Percentiles rank a stretch among this genome's conserved stretches.
These are phyloP conservation scores for Troides helena DNA, from an alignment of 2,888 invertebrate genomes.

Conservation along the genomic window DNA sequence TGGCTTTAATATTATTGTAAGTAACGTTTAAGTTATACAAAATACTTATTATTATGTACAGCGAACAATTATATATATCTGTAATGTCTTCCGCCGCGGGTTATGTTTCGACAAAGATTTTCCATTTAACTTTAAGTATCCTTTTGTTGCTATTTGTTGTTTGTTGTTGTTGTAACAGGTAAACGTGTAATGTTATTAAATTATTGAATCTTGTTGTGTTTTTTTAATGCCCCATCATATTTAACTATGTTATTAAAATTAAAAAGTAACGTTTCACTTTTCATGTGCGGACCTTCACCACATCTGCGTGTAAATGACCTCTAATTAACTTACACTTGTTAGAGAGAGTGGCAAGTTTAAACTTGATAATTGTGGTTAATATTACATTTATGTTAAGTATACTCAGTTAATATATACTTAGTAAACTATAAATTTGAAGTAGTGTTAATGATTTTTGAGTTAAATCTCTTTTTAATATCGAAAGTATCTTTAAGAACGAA, in stretches of 20 bases:
- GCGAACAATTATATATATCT: constrained; percentile 28
- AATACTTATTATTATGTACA: constrained; percentile 39
- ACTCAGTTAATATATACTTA: background rate
- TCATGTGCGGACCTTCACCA: background rate
- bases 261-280: background rate
- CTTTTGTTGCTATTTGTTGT: constrained; percentile 10
- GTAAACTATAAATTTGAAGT: too few species aligned
- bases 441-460: too few species aligned
- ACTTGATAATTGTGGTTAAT: constrained; percentile 1
- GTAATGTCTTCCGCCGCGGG: constrained; percentile 28
- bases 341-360: constrained; percentile 1
- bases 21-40: constrained; percentile 56
- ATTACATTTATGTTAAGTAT: background rate
- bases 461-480: too few species aligned
- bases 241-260: background rate
- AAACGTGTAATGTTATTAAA: constrained; percentile 21
- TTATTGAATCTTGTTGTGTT: constrained; percentile 25
- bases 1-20: constrained; percentile 60
- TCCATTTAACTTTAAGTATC: background rate
- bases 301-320: constrained; percentile 5
- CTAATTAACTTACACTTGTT: constrained; percentile 17
- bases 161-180: constrained; percentile 9
- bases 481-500: too few species aligned
- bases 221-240: background rate
- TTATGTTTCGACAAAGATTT: constrained; percentile 18